These are phyloP conservation scores for Melanotaenia maccullochi DNA, from an alignment of 2,797 vertebrate species.

Conservation along the genomic window DNA sequence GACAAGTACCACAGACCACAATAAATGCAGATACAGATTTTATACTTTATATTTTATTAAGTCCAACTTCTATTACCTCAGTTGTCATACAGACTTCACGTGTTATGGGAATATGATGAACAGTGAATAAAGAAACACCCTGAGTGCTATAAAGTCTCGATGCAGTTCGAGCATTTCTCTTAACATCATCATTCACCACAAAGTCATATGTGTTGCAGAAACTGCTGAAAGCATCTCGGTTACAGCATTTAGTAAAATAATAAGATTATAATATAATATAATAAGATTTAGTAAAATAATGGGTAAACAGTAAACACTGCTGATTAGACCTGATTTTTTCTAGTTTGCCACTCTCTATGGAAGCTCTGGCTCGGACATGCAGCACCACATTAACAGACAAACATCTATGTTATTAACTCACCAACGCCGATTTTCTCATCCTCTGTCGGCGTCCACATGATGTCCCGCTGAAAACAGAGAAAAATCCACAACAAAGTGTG, in stretches of 20 bases:
- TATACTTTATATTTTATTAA: neutral
- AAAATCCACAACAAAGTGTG: constrained; percentile 45
- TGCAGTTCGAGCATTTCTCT: neutral
- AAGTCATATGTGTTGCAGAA: neutral
- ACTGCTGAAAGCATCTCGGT: neutral
- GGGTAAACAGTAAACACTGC: neutral
- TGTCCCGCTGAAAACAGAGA: constrained; percentile 50
- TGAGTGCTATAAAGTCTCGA: neutral
- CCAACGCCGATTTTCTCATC: constrained; percentile 96
- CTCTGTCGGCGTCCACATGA: constrained; percentile 93
- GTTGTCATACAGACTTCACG: neutral
- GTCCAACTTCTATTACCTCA: neutral
- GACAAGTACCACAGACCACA: neutral
- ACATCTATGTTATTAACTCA: constrained; percentile 79
- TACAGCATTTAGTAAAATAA: neutral
- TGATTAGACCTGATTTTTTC: no score
- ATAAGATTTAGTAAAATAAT: neutral
- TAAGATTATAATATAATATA: no score
- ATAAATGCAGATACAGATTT: neutral
- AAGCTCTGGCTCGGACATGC: neutral
- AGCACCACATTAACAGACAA: neutral
- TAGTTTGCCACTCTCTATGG: neutral
- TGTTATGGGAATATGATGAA: no score
- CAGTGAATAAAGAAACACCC: neutral
- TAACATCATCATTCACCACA: neutral